A percentile compares a stretch with the other conserved stretches of the same genome.
Evolutionary conservation across 2,113 vertebrate species (phyloP).

Genomic region (Tichodroma muraria): DNA sequence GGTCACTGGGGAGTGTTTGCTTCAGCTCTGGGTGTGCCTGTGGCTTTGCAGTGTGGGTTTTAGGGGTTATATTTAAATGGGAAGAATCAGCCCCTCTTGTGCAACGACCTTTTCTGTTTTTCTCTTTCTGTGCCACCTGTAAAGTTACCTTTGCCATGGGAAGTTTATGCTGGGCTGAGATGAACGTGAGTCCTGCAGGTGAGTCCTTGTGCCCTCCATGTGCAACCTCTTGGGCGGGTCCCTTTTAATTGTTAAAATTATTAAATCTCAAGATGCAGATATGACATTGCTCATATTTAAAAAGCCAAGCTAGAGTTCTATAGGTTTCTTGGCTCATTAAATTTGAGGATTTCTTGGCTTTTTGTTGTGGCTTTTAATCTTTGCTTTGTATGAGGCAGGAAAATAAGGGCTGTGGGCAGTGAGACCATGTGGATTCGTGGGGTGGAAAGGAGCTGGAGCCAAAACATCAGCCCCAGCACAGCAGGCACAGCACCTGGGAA

Average conservation of each 20-base stretch:
- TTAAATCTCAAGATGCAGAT: not conserved
- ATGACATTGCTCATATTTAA: not conserved
- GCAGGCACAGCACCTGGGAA: not conserved
- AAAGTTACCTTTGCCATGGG: not conserved
- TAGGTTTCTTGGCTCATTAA: not conserved
- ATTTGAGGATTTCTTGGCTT: not conserved
- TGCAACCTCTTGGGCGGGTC: not conserved
- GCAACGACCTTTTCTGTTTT: not conserved
- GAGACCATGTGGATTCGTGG: rapidly evolving
- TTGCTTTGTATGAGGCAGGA: not conserved
- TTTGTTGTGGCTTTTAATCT: not conserved
- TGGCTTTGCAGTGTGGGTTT: not conserved
- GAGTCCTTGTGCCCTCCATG: rapidly evolving
- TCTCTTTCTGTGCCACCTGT: not conserved
- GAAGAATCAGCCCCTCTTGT: not conserved
- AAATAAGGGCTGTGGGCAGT: rapidly evolving
- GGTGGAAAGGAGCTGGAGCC: not conserved
- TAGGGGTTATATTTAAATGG: not conserved
- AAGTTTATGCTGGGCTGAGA: not conserved
- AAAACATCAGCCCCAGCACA: not conserved
- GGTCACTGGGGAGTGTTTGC: not conserved
- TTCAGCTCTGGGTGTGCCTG: not conserved
- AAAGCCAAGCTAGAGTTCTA: not conserved
- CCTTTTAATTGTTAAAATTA: not conserved
- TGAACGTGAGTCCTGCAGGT: rapidly evolving